These are phyloP conservation scores for Nowickia ferox DNA, from an alignment of 2,888 invertebrate genomes.

Conservation along the genomic window DNA sequence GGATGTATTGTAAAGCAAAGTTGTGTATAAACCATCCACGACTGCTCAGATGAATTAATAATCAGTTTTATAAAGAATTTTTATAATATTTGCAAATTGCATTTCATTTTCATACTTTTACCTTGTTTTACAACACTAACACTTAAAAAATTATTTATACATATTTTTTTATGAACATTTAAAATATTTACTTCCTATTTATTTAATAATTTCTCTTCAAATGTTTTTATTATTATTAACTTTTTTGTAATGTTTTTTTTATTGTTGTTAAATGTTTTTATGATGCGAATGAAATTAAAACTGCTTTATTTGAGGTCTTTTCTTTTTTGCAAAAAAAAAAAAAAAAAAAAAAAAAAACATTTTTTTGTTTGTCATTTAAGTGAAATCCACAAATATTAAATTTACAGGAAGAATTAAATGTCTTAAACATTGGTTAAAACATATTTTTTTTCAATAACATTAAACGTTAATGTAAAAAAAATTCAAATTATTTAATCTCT, in stretches of 20 bases:
- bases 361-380: background rate
- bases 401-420: conserved; percentile 27
- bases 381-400: conserved; percentile 39
- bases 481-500: conserved; percentile 7
- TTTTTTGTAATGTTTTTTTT: conserved; percentile 30
- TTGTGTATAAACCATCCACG: too few relatives aligned
- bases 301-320: conserved; percentile 35
- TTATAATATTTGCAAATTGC: background rate
- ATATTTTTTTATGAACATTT: conserved; percentile 2
- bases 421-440: conserved; percentile 11
- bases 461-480: conserved; percentile 12
- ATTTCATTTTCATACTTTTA: conserved; percentile 10
- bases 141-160: background rate
- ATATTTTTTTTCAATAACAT: background rate
- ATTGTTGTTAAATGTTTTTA: conserved; percentile 22
- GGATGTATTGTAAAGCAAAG: too few relatives aligned
- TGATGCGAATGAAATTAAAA: conserved; percentile 32
- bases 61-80: background rate
- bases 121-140: conserved; percentile 21
- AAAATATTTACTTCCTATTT: conserved; percentile 41
- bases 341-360: too few relatives aligned
- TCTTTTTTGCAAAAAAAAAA: conserved; percentile 3
- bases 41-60: too few relatives aligned
- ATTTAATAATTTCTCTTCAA: conserved; percentile 39
- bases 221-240: conserved; percentile 19